Base-by-base conservation (phyloP, 2,888 invertebrate genomes). In the Strigamia maritima region DNA sequence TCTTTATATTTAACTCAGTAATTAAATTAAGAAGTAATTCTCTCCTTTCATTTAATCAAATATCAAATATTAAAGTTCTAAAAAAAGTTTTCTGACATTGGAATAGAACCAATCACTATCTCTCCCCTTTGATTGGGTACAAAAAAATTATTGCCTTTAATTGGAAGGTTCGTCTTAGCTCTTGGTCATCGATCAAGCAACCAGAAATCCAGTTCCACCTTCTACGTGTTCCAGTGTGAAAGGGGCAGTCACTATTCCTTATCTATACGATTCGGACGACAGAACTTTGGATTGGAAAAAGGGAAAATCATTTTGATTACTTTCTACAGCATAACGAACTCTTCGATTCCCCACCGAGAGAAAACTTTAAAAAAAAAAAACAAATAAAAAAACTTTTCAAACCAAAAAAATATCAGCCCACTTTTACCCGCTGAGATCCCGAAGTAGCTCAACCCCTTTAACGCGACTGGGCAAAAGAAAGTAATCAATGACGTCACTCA, bases 391-490 rank as follows among this genome's bases (percentile, higher is more conserved):
- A 54, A 4, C 4, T 54, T 54, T 44, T 16, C 44, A 44, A 28
- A 65, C 10, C 19, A 65, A 65, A 70, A 70, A 70, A 70, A 10
- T 65, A 28, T 26, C 70, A 28, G 26, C 70, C n/a, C 8, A 70
- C 26, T 70, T 70, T 26, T 14, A 24, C 70, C 70, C 28, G 70
- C 70, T 70, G 70, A 28, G 70, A 26, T 70, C 28, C 8, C 26
- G 26, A 70, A 70, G 26, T 28, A 70, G 70, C 70, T 70, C 70
- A 70, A 70, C 70, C 70, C 70, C 70, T 70, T 70, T 70, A 70
- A 70, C 28, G 70, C 28, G 70, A 70, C 70, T 70, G 70, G 70
- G 28, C 70, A 70, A 70, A 28, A 70, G 26, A 70, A n/a, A 26
- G 70, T n/a, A 70, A 70, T 70, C 70, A 70, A 8, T 70, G 70